Base-by-base conservation (phyloP, 2,797 vertebrate species). In the Numenius phaeopus region DNA sequence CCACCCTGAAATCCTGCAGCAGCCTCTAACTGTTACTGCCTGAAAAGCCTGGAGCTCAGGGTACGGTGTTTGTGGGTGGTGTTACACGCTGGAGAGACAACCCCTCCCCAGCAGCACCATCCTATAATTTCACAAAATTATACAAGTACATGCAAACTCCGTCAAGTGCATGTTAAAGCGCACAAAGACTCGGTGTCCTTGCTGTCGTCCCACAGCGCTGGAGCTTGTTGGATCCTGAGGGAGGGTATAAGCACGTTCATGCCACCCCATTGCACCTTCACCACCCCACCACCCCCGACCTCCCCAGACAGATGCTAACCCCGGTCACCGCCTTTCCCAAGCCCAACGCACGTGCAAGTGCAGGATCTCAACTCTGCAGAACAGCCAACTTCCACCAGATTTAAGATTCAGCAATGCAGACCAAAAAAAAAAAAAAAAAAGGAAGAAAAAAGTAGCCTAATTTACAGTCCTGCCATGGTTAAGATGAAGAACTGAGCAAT, bases 401-500 rank as follows among this genome's bases (percentile, higher is more conserved):
- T 72, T 55, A 89, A 72, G 40, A 83, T 39, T 55, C 62, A 70
- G 32, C 5, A 11, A n/a, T 27, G 17, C 8, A 58, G 27, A 18
- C 5, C 18, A 32, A 55, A 30, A 30, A 30, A 55, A 30, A 21
- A 37, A 16, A 49, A 59, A 44, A 32, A 13, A 29, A 16, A 21
- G 30, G 4, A 4, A 27, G 42, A 88, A 59, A 77, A 18, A 87
- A 72, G 22, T 14, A 79, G 57, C 13, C 65, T 95, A 82, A 76
- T 75, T 80, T 90, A 77, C 15, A 93, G 50, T 79, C 67, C 22
- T 70, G 71, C 52, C 57, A 66, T 67, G 49, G 91, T 90, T 91
- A 82, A 77, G 78, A 40, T n/a, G 44, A 90, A 94, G 90, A 97
- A 95, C 69, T 64, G 32, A 86, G 71, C 24, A 89, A 91, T 57